Conservation (phyloP, 1,140 invertebrate species). For the Lysiphlebus fabarum region DNA sequence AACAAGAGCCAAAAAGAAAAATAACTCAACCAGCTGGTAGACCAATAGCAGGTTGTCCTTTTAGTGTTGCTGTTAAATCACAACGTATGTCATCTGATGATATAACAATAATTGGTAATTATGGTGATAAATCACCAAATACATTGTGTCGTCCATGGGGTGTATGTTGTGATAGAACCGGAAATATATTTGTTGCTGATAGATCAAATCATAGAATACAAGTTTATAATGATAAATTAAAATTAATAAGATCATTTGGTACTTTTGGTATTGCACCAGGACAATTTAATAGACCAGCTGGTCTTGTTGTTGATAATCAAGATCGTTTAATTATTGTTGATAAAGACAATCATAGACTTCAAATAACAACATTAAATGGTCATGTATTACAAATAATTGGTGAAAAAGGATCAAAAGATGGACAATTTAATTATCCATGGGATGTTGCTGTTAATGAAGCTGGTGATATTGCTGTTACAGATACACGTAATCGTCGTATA, state of each 20-base stretch:
- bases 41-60: constrained; percentile 61
- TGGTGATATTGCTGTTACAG: constrained; percentile 84
- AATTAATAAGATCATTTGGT: constrained; percentile 77
- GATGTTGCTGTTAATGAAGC: constrained; percentile 83
- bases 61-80: constrained; percentile 61
- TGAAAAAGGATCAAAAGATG: constrained; percentile 76
- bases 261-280: constrained; percentile 74
- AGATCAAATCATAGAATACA: constrained; percentile 91
- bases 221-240: constrained; percentile 75
- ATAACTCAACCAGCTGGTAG: constrained; percentile 32
- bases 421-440: constrained; percentile 96
- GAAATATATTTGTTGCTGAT: constrained; percentile 83
- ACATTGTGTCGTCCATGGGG: constrained; percentile 90
- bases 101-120: constrained; percentile 59
- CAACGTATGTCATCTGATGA: constrained; percentile 38
- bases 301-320: constrained; percentile 74
- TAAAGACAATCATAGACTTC: constrained; percentile 94
- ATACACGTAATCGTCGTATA: constrained; percentile 90
- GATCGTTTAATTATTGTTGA: constrained; percentile 87
- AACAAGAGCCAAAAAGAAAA: no score
- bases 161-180: constrained; percentile 76
- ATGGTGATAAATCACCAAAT: constrained; percentile 74
- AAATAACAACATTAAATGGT: constrained; percentile 76
- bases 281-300: constrained; percentile 88
- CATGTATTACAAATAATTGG: constrained; percentile 83